Evolutionary conservation across 2,888 invertebrate species (phyloP).

Genomic region (Leucoma salicis): DNA sequence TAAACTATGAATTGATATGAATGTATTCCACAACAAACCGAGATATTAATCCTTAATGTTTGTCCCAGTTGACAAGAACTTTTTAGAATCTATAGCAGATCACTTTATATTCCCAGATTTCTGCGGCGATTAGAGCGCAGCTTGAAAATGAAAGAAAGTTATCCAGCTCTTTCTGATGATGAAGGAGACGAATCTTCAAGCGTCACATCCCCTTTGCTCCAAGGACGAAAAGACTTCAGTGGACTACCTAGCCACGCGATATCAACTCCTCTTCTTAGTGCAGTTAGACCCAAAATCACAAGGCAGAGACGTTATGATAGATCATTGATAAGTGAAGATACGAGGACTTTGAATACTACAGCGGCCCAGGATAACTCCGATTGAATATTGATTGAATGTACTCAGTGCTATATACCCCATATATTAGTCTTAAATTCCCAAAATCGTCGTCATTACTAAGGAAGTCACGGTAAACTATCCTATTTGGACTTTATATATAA

Average conservation of each 20-base stretch:
- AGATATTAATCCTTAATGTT: too few relatives aligned
- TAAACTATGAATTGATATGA: too few relatives aligned
- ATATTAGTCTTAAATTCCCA: too few relatives aligned
- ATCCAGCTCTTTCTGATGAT: constrained; percentile 83
- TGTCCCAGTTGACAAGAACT: too few relatives aligned
- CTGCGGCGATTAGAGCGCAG: constrained; percentile 87
- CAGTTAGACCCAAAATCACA: constrained; percentile 68
- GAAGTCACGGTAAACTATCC: constrained; percentile 1
- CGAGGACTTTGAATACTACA: constrained; percentile 65
- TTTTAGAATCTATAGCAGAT: not conserved
- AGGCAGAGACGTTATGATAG: constrained; percentile 73
- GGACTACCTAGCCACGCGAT: constrained; percentile 65
- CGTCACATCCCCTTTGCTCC: constrained; percentile 84
- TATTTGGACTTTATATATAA: constrained; percentile 11
- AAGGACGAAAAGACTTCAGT: constrained; percentile 64
- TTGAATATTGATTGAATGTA: constrained; percentile 33
- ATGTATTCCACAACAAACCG: too few relatives aligned
- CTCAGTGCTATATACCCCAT: too few relatives aligned
- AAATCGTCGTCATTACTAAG: too few relatives aligned
- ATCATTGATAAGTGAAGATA: constrained; percentile 69
- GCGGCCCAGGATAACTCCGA: constrained; percentile 74
- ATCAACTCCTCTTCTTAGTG: constrained; percentile 73
- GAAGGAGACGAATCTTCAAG: constrained; percentile 83
- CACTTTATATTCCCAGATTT: constrained; percentile 76
- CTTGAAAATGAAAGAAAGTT: constrained; percentile 85